Base-by-base conservation (phyloP, 1,140 invertebrate species). In the Trachymyrmex septentrionalis region DNA sequence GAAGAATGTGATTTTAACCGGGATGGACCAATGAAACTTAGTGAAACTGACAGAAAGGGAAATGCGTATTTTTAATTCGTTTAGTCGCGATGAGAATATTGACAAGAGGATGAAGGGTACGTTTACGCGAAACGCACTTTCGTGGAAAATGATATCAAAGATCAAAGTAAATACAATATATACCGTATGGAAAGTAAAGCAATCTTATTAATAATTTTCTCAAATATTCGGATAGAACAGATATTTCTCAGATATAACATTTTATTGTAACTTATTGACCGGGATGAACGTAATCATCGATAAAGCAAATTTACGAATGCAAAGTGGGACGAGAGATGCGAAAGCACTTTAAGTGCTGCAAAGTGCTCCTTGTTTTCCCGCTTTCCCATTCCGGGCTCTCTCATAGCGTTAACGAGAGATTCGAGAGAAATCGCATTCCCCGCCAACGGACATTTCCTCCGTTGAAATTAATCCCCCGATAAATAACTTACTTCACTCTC, bases 401-500 rank as follows among this genome's bases (percentile, higher is more conserved):
- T 61, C 19, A 5, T 21, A n/a, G 21, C 53, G 55, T 73, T 76
- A 71, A 87, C 85, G 44, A 69, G 61, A 21, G n/a, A 19, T 50
- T 55, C 34, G 21, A 81, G 73, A 34, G 59, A 64, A 50, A 86
- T 71, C 81, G 14, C 76, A 72, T 72, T 76, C 30, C 21, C n/a
- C 7, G 3, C 24, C 24, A 19, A 73, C 44, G 21, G 75, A 69
- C 30, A 67, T 78, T 66, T 63, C 24, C 61, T 16, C 61, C 19
- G 38, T 53, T 55, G 76, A 89, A 87, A 84, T 89, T 87, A 89
- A 86, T 89, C 63, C 30, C 16, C 16, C 72, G 71, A 66, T 87
- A 90, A 90, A 89, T 89, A 89, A 90, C 88, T 85, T 77, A 64
- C 59, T 61, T 86, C 12, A 27, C 57, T 24, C 50, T 30, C 57